Base-by-base conservation (phyloP, 2,113 vertebrate genomes). In the Pterophyllum scalare region DNA sequence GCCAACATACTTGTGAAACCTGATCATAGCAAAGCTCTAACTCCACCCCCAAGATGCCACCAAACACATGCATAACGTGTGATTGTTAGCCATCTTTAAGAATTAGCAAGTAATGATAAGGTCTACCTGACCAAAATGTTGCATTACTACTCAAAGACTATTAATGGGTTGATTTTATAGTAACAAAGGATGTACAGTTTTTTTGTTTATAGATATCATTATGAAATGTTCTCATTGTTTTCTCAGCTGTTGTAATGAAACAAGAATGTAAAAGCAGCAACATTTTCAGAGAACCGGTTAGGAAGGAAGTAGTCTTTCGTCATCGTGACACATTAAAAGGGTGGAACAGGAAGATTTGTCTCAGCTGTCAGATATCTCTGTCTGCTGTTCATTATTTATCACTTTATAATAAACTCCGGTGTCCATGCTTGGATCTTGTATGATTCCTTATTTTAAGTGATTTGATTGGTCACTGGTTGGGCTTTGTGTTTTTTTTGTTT, bases 311-410 rank as follows among this genome's bases (percentile, higher is more conserved):
- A 40, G 52, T n/a, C 26, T 54, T n/a, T 31, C 0, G 6, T 54
- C 67, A 33, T 26, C 1, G 0, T 0, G 2, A 72, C 52, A 49
- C 46, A 72, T 43, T 52, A 46, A 54, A 72, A 33, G 67, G 43
- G 11, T 54, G 24, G 17, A 10, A 33, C 24, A 14, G 67, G 52
- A 43, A 28, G 11, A 43, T 28, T 49, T 49, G 40, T 46, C 24
- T 70, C 40, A 70, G 24, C 15, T 70, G 64, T 70, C 24, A 20
- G 15, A 7, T 2, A 70, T 17, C 24, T 70, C 26, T 72, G 11
- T 52, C 64, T 72, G 46, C 46, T 72, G 1, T 13, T 72, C 46
- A n/a, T 52, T 52, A 20, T 31, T 49, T 52, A 26, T 52, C 10
- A 31, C 17, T 64, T 62, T 8, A 64, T 64, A 7, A 22, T 64